Evolutionary conservation across 2,888 invertebrate species (phyloP).

Genomic region (Drosophila crucigera): DNA sequence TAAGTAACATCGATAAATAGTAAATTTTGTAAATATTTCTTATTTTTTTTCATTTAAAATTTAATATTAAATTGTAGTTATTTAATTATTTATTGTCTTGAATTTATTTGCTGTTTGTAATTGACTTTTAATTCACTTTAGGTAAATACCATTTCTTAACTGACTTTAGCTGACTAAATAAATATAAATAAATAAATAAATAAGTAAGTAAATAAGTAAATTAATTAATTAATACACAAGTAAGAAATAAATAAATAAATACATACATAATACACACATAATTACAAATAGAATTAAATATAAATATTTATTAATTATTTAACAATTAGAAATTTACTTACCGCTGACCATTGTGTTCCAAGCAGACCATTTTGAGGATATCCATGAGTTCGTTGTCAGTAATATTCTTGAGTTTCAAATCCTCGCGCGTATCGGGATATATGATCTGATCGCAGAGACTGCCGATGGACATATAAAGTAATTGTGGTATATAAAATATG

Average conservation of each 20-base stretch:
- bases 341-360: conserved; percentile 91
- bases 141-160: too few species aligned
- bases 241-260: neutral
- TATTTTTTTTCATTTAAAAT: neutral
- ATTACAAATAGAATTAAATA: neutral
- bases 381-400: conserved; percentile 89
- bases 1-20: neutral
- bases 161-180: neutral
- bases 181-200: neutral
- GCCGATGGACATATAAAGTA: conserved; percentile 99
- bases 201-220: too few species aligned
- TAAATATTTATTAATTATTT: neutral
- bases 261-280: neutral
- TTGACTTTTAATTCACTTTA: neutral
- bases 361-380: conserved; percentile 92
- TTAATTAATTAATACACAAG: neutral
- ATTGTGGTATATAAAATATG: conserved; percentile 97
- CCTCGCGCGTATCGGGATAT: conserved; percentile 94
- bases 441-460: conserved; percentile 97
- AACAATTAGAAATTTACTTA: conserved; percentile 41
- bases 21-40: conserved; percentile 1
- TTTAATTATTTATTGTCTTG: neutral
- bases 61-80: neutral
- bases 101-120: neutral
- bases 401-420: conserved; percentile 89